Conservation (phyloP, 30 jellyfish, hydroid and myxozoan genomes). For the Phacellophora camtschatica region DNA sequence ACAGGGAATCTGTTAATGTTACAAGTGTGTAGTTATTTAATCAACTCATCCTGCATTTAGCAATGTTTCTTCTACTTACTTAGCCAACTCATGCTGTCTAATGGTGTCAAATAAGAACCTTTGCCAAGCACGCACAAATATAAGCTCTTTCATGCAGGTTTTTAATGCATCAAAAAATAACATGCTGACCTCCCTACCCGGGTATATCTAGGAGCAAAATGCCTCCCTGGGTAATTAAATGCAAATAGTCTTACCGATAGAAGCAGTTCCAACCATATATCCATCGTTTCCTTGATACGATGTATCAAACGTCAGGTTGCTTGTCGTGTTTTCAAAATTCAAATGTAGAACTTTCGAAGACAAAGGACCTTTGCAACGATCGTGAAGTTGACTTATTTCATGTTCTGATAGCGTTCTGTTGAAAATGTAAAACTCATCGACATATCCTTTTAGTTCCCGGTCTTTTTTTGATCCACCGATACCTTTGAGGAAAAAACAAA, state of each 20-base stretch:
- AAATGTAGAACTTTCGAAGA: conserved; percentile 78
- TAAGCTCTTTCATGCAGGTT: no score
- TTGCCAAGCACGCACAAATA: no score
- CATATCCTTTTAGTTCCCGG: conserved; percentile 80
- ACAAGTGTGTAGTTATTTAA: no score
- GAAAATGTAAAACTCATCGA: conserved; percentile 86
- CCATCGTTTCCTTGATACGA: conserved; percentile 93
- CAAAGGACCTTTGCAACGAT: conserved; percentile 83
- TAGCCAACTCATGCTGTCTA: no score
- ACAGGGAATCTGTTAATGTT: no score
- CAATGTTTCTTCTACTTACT: no score
- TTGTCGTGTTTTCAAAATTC: conserved; percentile 47
- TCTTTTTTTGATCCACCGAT: conserved; percentile 82
- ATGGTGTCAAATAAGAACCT: no score
- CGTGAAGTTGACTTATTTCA: conserved; percentile 66
- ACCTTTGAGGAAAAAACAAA: conserved; percentile 30
- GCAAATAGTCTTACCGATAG: conserved; percentile 14
- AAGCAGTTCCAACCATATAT: conserved; percentile 57
- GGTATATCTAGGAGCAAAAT: no score
- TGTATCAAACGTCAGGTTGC: conserved; percentile 63
- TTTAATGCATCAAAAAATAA: no score
- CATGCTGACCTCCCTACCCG: no score
- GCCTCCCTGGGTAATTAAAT: no score
- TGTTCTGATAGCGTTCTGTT: conserved; percentile 68
- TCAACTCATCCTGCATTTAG: no score